Base-by-base conservation (phyloP, 2,888 invertebrate species). In the Dione juno region DNA sequence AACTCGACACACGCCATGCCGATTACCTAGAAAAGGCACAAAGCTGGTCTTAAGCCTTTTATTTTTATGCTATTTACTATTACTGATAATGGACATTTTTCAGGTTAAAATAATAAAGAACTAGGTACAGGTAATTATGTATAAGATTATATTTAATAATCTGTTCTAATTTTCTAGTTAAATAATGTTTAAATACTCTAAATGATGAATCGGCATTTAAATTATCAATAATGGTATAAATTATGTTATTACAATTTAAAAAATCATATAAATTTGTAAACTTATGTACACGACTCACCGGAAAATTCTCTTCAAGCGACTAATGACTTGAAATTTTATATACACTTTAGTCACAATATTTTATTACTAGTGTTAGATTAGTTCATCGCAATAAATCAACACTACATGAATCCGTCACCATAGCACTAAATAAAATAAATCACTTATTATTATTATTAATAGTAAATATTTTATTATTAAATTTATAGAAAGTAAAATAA, bases 301-400 rank as follows among this genome's bases (percentile, higher is more conserved):
- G 82, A 93, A 93, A 85, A 93, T 92, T 91, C 88, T 92, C 91
- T 90, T 93, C 88, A 93, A 83, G 81, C 92, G 92, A 91, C 92
- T 93, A 92, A 93, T 93, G 92, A 92, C 92, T 88, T 87, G 87
- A 74, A 88, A 90, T 86, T 90, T 88, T 81, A 88, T 85, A 74
- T 86, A 88, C 90, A 90, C 89, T 82, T 82, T 85, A 78, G 77
- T 73, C 77, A 81, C 85, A 78, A 79, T 79, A 67, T 74, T 77
- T 79, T 70, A 69, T 77, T 75, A 41, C 28, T 74, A 61, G 63
- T 63, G 75, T 75, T 72, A 72, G 75, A 78, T 79, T 76, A 74
- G 73, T 73, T 69, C 66, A 76, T 76, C 74, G 73, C 67, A 66
- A 48, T 19, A 28, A 41, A 70, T 54, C 40, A 69, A 69, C 72